Evolutionary conservation across 2,888 invertebrate species (phyloP).

Genomic region (Drosophila limbata): DNA sequence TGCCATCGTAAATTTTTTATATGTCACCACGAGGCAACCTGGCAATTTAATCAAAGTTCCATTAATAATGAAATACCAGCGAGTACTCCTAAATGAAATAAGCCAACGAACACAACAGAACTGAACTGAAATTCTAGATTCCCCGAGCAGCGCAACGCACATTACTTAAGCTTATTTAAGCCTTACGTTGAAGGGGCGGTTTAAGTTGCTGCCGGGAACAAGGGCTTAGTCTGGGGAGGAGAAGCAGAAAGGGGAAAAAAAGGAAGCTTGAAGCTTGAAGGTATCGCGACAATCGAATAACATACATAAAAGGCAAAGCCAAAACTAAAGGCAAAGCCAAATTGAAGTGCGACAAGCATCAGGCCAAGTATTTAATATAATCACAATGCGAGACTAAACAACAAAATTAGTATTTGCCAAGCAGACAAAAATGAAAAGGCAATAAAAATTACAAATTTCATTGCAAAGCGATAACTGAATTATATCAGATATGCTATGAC

Average conservation of each 20-base stretch:
- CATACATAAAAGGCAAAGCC: slow-evolving; percentile 45
- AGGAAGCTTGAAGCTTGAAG: slow-evolving; percentile 26
- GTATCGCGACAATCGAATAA: slow-evolving; percentile 64
- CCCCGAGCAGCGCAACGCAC: slow-evolving; percentile 29
- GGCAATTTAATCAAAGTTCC: slow-evolving; percentile 79
- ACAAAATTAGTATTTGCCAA: slow-evolving; percentile 7
- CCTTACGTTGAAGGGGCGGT: slow-evolving; percentile 26
- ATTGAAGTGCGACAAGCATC: slow-evolving; percentile 28
- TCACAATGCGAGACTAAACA: slow-evolving; percentile 24
- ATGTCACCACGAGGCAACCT: slow-evolving; percentile 11
- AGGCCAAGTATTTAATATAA: slow-evolving; percentile 42
- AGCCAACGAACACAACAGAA: slow-evolving; percentile 18
- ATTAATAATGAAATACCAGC: slow-evolving; percentile 71
- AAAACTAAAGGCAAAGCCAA: slow-evolving; percentile 40
- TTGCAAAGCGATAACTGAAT: not conserved
- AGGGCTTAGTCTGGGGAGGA: not conserved
- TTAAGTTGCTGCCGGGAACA: not conserved
- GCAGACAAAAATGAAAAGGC: not conserved
- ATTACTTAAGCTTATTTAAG: slow-evolving; percentile 70
- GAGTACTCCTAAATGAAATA: slow-evolving; percentile 41
- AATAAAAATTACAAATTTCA: not conserved
- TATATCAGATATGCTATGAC: not conserved
- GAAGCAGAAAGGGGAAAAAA: not conserved
- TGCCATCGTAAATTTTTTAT: slow-evolving; percentile 62
- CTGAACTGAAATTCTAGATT: slow-evolving; percentile 50